Base-by-base conservation (phyloP, 2,113 vertebrate genomes). In the Eupsittula cactorum region DNA sequence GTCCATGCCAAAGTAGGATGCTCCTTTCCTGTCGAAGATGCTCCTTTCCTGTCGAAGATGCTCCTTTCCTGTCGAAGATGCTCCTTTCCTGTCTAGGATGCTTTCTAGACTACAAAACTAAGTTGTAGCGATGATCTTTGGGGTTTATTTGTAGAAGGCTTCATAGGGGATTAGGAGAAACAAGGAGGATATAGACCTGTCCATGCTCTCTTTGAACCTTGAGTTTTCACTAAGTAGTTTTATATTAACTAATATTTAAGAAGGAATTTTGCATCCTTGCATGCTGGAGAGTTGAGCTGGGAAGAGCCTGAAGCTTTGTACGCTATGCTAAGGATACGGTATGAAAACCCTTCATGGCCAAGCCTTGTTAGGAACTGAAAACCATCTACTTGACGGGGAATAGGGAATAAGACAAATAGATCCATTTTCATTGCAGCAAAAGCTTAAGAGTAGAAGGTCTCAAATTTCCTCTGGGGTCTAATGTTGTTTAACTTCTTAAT, bases 401-500 rank as follows among this genome's bases (percentile, higher is more conserved):
- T 24, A 84, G 91, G 86, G 80, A 92, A 81, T 81, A 92, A 95
- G 92, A 95, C 44, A 15, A 95, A 96, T 92, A 95, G 95, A 93
- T 93, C 93, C 83, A 95, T 95, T 97, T 96, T 93, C 89, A 82
- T 93, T 82, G 86, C 93, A 93, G 91, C 81, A 24, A 79, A 93
- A 91, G 77, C 95, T 89, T 86, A 89, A 42, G 94, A 52, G 93
- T 60, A 16, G 16, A 91, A 84, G 70, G 55, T 81, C 78, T 95
- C 77, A 87, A 84, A 84, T 97, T 95, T 93, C 91, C 95, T 95
- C 93, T 68, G 77, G 95, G 94, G 94, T 89, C 91, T 92, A n/a
- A 29, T 96, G 95, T 82, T 95, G 89, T 96, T 96, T 96, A 95
- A 97, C 89, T 92, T 95, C 95, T 91, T 96, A 96, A 96, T 95